phyloP scores from a whole-genome alignment of 2,113 vertebrate genomes.

The Athene cunicularia region DNA sequence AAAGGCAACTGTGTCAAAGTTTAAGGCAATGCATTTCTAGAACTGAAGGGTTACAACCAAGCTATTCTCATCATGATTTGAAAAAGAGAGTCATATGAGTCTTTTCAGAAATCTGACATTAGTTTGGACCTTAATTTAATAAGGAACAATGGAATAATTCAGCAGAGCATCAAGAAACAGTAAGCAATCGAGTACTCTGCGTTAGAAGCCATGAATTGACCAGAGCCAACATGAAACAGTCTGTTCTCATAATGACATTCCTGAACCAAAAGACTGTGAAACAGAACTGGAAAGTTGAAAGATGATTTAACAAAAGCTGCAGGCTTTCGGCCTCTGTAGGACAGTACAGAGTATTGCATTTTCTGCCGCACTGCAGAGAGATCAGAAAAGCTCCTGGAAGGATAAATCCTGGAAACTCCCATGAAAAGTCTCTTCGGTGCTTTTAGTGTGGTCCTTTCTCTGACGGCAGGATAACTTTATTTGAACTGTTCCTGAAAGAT shows the following conservation, averaged over 20 bases:
- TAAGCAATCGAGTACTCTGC: fast-evolving
- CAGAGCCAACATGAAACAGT: neutral
- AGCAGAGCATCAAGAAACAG: neutral
- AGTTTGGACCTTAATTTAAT: neutral
- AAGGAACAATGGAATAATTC: neutral
- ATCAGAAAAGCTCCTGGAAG: neutral
- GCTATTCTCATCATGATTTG: neutral
- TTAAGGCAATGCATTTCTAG: neutral
- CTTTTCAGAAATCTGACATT: neutral
- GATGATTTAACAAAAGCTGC: neutral
- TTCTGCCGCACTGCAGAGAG: neutral
- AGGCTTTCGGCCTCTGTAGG: neutral
- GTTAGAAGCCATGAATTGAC: neutral
- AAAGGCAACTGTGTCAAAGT: neutral
- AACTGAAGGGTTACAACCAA: neutral
- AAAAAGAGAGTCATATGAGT: neutral
- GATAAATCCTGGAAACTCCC: neutral
- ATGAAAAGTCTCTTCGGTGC: neutral
- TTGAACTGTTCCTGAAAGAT: neutral
- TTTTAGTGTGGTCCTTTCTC: neutral
- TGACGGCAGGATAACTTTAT: neutral
- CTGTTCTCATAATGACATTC: neutral
- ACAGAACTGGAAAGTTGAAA: neutral
- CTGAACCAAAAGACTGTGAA: neutral
- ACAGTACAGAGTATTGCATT: neutral